phyloP scores from a whole-genome alignment of 2,113 vertebrate genomes.

The Crotalus horridus region DNA sequence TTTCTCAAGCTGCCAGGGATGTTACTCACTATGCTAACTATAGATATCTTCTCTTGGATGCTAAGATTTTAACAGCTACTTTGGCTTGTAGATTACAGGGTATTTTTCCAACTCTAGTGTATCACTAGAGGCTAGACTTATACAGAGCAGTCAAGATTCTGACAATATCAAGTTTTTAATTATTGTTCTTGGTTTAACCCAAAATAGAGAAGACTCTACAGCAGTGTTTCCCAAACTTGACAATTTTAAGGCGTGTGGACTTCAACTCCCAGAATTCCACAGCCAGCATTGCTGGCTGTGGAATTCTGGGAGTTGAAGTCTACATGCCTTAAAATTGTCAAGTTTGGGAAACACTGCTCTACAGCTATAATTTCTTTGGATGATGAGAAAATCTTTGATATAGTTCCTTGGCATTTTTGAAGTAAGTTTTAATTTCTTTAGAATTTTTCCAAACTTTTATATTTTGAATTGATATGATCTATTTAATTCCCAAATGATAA shows the following conservation, averaged over 20 bases:
- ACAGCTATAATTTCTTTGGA: not conserved
- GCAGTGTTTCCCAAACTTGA: no score
- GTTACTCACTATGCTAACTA: not conserved
- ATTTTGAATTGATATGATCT: not conserved
- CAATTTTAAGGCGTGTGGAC: no score
- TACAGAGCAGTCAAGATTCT: not conserved
- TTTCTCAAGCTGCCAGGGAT: not conserved
- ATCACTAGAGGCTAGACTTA: not conserved
- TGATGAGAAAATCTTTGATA: not conserved
- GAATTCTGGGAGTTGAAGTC: no score
- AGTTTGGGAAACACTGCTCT: no score
- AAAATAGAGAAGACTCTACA: not conserved
- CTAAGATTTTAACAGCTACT: not conserved
- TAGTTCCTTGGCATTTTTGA: not conserved
- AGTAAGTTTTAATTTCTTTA: not conserved
- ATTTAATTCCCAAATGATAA: not conserved
- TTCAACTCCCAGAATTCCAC: no score
- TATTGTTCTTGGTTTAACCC: not conserved
- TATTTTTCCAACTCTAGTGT: not conserved
- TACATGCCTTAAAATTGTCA: no score
- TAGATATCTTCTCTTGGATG: not conserved
- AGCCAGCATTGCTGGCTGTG: no score
- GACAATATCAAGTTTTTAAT: not conserved
- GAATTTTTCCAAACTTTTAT: not conserved
- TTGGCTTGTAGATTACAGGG: not conserved